Base-by-base conservation (phyloP, 2,888 invertebrate genomes). In the Thereva nobilitata region DNA sequence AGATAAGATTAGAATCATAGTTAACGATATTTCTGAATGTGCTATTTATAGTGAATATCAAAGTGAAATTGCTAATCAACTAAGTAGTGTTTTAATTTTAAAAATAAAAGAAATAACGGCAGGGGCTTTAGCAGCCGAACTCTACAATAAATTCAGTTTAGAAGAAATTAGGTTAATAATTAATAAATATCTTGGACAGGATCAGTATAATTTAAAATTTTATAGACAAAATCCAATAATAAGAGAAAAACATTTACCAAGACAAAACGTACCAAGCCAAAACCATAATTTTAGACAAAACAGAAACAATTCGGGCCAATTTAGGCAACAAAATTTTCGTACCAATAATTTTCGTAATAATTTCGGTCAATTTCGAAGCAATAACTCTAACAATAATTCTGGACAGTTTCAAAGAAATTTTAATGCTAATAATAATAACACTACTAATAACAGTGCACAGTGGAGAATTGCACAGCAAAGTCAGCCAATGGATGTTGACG, bases 1-100 rank as follows among this genome's bases (percentile, higher is more conserved):
- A 45, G 45, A 45, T 10, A 45, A 45, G 10, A 45, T 45, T 45
- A 45, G 45, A 45, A 45, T n/a, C 4, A 45, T 45, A n/a, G 45
- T 45, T 7, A 10, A 45, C 8, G 45, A 45, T 10, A 45, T 45
- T n/a, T 45, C 45, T 45, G 45, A 45, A 45, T 45, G 45, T 45
- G 45, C 45, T 45, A 45, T n/a, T n/a, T n/a, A n/a, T n/a, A n/a
- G n/a, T n/a, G n/a, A n/a, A n/a, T n/a, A n/a, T n/a, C n/a, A n/a
- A 45, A 45, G 10, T 45, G 45, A 45, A 45, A 45, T 45, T 45
- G 45, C 10, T 9, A 45, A 45, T 45, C 8, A 45, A n/a, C 10
- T 45, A 45, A 45, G 45, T 45, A 45, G 45, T 45, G 45, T 45
- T 4, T 9, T 45, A 45, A 10, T 45, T n/a, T n/a, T n/a, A n/a